phyloP scores from a whole-genome alignment of 2,797 vertebrate genomes.

The Crax fasciolata region DNA sequence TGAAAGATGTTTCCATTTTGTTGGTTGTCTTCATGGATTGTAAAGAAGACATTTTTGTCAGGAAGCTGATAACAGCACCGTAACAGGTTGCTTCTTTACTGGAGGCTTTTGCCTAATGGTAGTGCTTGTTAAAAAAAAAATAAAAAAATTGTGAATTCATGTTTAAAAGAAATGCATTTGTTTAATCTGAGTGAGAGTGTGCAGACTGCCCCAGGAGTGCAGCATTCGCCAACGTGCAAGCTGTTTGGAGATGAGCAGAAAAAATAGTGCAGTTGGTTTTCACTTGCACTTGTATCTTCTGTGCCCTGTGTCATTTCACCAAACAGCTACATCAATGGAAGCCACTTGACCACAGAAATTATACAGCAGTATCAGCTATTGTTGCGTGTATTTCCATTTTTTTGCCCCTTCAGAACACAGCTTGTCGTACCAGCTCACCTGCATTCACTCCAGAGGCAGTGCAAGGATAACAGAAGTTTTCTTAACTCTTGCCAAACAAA shows the following conservation, averaged over 20 bases:
- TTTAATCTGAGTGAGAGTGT: neutral
- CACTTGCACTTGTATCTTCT: neutral
- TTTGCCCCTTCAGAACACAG: neutral
- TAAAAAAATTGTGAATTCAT: neutral
- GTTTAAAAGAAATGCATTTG: neutral
- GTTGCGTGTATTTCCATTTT: neutral
- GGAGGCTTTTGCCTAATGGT: neutral
- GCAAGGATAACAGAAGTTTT: neutral
- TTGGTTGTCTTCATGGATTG: neutral
- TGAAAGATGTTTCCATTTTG: neutral
- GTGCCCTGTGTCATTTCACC: neutral
- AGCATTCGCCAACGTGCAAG: neutral
- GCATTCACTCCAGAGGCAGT: neutral
- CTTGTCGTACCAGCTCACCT: neutral
- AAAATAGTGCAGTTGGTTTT: neutral
- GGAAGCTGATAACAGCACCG: rapidly evolving
- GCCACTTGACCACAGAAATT: neutral
- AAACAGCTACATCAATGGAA: neutral
- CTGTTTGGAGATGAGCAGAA: neutral
- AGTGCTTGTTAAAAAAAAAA: neutral
- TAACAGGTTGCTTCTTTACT: neutral
- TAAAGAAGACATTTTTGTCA: neutral
- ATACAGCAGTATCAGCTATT: neutral
- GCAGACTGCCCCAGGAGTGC: neutral
- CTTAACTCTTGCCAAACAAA: neutral